phyloP scores from a whole-genome alignment of 2,797 vertebrate genomes.

The Myoxocephalus aenaeus region DNA sequence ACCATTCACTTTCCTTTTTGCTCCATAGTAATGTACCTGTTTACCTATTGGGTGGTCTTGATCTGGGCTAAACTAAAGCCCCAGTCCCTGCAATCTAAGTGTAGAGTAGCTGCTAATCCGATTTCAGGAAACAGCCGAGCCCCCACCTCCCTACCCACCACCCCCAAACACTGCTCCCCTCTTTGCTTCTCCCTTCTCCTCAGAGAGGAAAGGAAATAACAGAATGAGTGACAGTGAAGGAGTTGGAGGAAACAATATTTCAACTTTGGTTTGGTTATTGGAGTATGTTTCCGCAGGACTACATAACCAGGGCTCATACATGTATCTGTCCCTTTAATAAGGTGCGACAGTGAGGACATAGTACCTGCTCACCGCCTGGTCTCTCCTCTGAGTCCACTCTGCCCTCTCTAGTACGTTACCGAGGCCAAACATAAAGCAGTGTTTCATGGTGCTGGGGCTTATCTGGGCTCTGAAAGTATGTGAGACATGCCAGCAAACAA shows the following conservation, averaged over 20 bases:
- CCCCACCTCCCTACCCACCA: conserved; percentile 67
- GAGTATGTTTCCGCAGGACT: conserved; percentile 84
- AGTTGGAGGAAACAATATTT: conserved; percentile 42
- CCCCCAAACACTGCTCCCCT: conserved; percentile 47
- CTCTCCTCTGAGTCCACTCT: conserved; percentile 84
- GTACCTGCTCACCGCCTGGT: conserved; percentile 87
- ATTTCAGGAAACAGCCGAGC: conserved; percentile 89
- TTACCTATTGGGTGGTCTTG: conserved; percentile 90
- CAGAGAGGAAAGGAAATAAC: conserved; percentile 43
- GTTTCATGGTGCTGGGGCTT: conserved; percentile 92
- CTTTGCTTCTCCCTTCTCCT: conserved; percentile 42
- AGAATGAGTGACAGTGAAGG: conserved; percentile 35
- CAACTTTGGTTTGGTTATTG: conserved; percentile 40
- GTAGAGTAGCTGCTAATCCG: conserved; percentile 91
- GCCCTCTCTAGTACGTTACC: conserved; percentile 85
- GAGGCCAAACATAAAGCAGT: conserved; percentile 90
- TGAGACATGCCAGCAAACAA: conserved; percentile 96
- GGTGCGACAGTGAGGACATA: conserved; percentile 78
- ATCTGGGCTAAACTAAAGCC: conserved; percentile 84
- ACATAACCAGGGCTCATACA: conserved; percentile 81
- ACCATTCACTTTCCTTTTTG: conserved; percentile 63
- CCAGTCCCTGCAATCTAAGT: conserved; percentile 85
- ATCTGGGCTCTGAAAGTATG: conserved; percentile 96
- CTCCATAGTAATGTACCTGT: conserved; percentile 85
- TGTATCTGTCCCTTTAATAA: conserved; percentile 84